These are phyloP conservation scores for Pycnonotus jocosus DNA, from an alignment of 2,113 vertebrate species.

Conservation along the genomic window DNA sequence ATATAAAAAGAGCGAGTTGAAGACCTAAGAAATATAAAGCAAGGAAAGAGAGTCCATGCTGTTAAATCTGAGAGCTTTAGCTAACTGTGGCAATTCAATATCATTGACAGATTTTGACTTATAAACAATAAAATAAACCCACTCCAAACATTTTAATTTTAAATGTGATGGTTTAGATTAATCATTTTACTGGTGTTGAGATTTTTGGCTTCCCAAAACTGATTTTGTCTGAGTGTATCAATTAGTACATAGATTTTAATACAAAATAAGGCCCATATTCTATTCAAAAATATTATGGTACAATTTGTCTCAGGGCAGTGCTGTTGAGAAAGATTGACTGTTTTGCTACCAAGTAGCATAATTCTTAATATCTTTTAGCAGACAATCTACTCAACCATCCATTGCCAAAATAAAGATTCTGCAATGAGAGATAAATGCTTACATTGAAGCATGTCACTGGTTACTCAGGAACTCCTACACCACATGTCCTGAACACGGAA, in stretches of 20 bases:
- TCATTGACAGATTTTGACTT: neutral
- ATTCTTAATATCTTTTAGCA: neutral
- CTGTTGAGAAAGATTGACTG: neutral
- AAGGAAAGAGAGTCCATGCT: neutral
- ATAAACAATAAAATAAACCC: neutral
- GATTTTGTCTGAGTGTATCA: neutral
- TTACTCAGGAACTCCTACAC: neutral
- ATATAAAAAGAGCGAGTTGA: neutral
- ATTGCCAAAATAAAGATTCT: neutral
- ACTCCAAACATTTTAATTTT: neutral
- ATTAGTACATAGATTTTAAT: neutral
- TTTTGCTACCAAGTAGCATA: neutral
- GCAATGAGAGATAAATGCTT: fast-evolving
- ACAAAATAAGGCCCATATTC: neutral
- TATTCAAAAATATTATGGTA: neutral
- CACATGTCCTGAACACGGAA: fast-evolving
- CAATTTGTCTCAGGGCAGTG: neutral
- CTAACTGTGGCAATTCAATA: neutral
- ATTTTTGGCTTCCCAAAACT: neutral
- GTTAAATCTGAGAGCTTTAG: neutral
- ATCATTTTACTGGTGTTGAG: neutral
- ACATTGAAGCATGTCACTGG: neutral
- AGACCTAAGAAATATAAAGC: neutral
- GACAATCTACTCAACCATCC: neutral
- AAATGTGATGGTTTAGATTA: neutral